A percentile compares a stretch with the other conserved stretches of the same genome.
These are phyloP conservation scores for Trichogramma pretiosum DNA, from an alignment of 1,140 invertebrate genomes.

Conservation along the genomic window DNA sequence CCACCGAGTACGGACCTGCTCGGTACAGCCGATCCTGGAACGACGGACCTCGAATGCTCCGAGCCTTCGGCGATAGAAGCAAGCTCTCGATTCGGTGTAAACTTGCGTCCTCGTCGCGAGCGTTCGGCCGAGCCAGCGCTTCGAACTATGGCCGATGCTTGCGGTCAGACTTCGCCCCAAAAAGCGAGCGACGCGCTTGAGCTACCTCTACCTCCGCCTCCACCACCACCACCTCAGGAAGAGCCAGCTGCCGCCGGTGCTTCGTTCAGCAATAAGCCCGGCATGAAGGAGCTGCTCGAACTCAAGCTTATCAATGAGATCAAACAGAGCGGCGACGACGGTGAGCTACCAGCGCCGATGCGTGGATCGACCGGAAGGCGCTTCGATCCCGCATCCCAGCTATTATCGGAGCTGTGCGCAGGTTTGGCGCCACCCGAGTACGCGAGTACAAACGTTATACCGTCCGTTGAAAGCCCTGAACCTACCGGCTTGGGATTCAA, in stretches of 20 bases:
- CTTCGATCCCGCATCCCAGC: slow-evolving; percentile 59
- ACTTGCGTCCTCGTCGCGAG: slow-evolving; percentile 58
- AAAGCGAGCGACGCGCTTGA: slow-evolving; percentile 29
- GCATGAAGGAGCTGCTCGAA: slow-evolving; percentile 72
- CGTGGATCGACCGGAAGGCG: slow-evolving; percentile 12
- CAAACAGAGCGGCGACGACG: slow-evolving; percentile 62
- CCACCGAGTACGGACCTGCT: slow-evolving; percentile 60
- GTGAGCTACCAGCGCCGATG: slow-evolving; percentile 19
- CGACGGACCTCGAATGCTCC: no score
- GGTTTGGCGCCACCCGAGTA: slow-evolving; percentile 28
- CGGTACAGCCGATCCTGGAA: slow-evolving; percentile 34
- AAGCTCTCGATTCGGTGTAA: slow-evolving; percentile 63
- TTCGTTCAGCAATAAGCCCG: slow-evolving; percentile 37
- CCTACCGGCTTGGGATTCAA: slow-evolving; percentile 38
- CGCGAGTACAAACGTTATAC: slow-evolving; percentile 26
- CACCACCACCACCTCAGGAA: slow-evolving; percentile 25
- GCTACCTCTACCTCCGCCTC: slow-evolving; percentile 30
- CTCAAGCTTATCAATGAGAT: slow-evolving; percentile 72
- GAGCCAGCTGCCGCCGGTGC: slow-evolving; percentile 5
- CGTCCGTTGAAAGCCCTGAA: not conserved
- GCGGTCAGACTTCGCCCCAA: slow-evolving; percentile 10
- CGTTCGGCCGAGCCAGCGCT: slow-evolving; percentile 35
- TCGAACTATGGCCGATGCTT: slow-evolving; percentile 30
- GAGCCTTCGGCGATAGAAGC: slow-evolving; percentile 62
- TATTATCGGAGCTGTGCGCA: slow-evolving; percentile 61